Evolutionary conservation across 2,797 vertebrate species (phyloP), one percentile per base, ranked within the genome.

Genomic region (Anas bernieri): DNA sequence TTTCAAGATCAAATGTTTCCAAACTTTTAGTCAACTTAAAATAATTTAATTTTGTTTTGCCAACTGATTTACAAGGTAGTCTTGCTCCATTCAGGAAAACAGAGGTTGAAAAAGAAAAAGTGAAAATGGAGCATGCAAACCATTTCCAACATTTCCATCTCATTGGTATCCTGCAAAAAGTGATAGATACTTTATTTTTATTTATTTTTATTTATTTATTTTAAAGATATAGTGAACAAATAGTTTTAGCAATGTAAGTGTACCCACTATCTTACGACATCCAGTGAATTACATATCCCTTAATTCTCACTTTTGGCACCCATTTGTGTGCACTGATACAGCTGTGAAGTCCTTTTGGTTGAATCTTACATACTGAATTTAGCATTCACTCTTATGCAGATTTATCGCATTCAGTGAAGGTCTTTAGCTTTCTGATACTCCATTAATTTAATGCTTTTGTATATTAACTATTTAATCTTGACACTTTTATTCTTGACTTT

Each of bases 401-500:
- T 95, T 83, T 83, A 17, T 83, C 33, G 26, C 41, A 54, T 72
- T 90, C 39, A 62, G 35, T 83, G 26, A 15, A 85, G 17, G 7
- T 4, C 39, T 90, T 96, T 80, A 86, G 12, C 23, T 89, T 76
- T 91, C 73, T 62, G 58, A 80, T 78, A n/a, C 7, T 81, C 33
- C 17, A 46, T 88, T 91, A 87, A 33, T 88, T 91, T 92, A 35
- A 78, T 85, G 77, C 5, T 20, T 45, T 89, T 88, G 43, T 85
- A 46, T 80, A 55, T 58, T 21, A 83, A 86, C 30, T 87, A 48
- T 75, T 95, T 72, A 43, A 68, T 85, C 88, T 85, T 89, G 26
- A 78, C 54, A 75, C 7, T 52, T 93, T 20, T 7, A 4, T 22
- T 37, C 7, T 63, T 92, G 52, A 74, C 25, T 61, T 85, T 83